A percentile compares a stretch with the other conserved stretches of the same genome.
phyloP scores from a whole-genome alignment of 2,888 invertebrate species.

The Ephialtes manifestator region DNA sequence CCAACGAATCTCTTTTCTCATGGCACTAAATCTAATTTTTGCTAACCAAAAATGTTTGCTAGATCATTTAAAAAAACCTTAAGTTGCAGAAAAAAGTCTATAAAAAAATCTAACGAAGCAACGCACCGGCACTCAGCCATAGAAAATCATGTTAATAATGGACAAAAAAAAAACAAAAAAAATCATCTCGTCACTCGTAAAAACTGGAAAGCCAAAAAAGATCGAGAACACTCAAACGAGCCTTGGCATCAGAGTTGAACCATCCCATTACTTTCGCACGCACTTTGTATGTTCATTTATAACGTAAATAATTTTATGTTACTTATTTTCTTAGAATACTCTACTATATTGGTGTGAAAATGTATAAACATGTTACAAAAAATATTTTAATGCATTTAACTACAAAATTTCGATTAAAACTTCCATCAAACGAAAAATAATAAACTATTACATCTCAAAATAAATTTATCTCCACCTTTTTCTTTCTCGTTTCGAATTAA shows the following conservation, averaged over 20 bases:
- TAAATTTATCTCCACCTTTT: no score
- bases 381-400: no score
- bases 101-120: constrained; percentile 61
- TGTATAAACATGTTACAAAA: no score
- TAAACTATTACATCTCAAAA: no score
- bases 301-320: no score
- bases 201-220: constrained; percentile 41
- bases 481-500: no score
- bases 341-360: no score
- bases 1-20: neutral
- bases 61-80: neutral
- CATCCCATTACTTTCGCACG: no score
- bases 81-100: neutral
- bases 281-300: no score
- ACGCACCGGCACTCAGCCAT: constrained; percentile 26
- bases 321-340: no score
- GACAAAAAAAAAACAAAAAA: constrained; percentile 26
- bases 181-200: constrained; percentile 53
- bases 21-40: neutral
- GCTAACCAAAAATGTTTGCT: neutral
- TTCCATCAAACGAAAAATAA: no score
- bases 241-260: constrained; percentile 30
- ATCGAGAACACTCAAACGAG: constrained; percentile 49
- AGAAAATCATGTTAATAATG: constrained; percentile 50
- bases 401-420: no score